Conservation (phyloP, 1,140 invertebrate species). For the Aphaenogaster floridana region DNA sequence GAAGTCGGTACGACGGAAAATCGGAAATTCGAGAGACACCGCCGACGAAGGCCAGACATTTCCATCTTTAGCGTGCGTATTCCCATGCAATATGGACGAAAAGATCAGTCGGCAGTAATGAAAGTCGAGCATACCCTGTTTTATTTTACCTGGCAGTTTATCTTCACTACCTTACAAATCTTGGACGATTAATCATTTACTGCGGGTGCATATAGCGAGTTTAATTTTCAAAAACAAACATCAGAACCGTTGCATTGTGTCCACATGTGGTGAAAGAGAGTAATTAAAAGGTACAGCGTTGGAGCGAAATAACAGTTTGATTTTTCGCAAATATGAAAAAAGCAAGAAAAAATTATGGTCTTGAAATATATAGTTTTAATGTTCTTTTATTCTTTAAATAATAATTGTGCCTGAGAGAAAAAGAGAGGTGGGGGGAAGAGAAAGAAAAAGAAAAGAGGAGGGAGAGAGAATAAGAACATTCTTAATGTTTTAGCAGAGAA, state of each 20-base stretch:
- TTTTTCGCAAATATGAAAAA: not conserved
- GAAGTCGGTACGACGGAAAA: slow-evolving; percentile 59
- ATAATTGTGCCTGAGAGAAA: not conserved
- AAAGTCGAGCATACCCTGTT: not conserved
- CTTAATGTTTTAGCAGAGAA: slow-evolving; percentile 8
- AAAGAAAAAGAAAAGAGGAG: not conserved
- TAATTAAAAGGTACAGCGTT: slow-evolving; percentile 18
- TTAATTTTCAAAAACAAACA: slow-evolving; percentile 16
- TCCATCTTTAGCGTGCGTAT: slow-evolving; percentile 31
- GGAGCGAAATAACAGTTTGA: not conserved
- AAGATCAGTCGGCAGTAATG: slow-evolving; percentile 14
- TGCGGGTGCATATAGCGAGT: not conserved
- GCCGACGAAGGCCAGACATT: not conserved
- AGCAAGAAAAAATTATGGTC: not conserved
- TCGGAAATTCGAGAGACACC: slow-evolving; percentile 60
- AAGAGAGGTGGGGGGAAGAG: not conserved
- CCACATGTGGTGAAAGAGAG: not conserved
- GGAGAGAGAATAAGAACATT: slow-evolving; percentile 17
- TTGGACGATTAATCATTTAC: slow-evolving; percentile 27
- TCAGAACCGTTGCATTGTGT: not conserved
- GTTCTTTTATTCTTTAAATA: not conserved
- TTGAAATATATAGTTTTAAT: not conserved
- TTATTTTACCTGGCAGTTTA: slow-evolving; percentile 4
- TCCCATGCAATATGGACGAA: not conserved
- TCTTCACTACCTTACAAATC: not conserved